Conservation (phyloP, 2,888 invertebrate species). For the Thera britannica region DNA sequence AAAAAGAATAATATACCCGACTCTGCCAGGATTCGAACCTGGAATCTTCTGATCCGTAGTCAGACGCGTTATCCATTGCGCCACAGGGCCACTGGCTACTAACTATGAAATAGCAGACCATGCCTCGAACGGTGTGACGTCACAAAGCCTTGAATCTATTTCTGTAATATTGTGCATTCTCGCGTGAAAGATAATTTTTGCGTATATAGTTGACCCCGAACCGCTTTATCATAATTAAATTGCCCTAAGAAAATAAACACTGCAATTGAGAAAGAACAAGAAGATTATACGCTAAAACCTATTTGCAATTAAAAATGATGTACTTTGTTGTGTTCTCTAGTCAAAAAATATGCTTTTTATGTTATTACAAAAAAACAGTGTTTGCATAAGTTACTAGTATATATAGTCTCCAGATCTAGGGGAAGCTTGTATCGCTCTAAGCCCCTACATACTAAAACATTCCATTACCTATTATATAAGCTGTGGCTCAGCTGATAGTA, state of each 20-base stretch:
- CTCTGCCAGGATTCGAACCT: conserved; percentile 88
- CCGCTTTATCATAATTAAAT: too few relatives aligned
- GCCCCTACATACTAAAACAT: too few relatives aligned
- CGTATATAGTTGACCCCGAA: background rate
- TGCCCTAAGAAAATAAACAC: background rate
- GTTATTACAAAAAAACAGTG: too few relatives aligned
- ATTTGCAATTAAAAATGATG: too few relatives aligned
- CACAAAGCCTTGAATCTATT: conserved; percentile 22
- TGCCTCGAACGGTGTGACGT: conserved; percentile 5
- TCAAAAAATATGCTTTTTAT: too few relatives aligned
- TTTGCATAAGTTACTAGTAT: too few relatives aligned
- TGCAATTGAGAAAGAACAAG: background rate
- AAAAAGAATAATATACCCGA: conserved; percentile 52
- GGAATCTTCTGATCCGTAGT: conserved; percentile 90
- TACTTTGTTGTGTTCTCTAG: too few relatives aligned
- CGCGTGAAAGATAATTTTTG: conserved; percentile 3
- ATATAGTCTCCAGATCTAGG: too few relatives aligned
- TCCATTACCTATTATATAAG: too few relatives aligned
- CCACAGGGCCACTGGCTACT: conserved; percentile 79
- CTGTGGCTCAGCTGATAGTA: too few relatives aligned
- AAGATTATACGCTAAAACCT: too few relatives aligned
- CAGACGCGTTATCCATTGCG: conserved; percentile 89
- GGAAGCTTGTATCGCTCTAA: too few relatives aligned
- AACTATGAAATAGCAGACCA: conserved; percentile 6
- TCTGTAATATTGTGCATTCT: conserved; percentile 6